Conservation (phyloP, 2,797 vertebrate genomes). For the Chaetophractus vellerosus region DNA sequence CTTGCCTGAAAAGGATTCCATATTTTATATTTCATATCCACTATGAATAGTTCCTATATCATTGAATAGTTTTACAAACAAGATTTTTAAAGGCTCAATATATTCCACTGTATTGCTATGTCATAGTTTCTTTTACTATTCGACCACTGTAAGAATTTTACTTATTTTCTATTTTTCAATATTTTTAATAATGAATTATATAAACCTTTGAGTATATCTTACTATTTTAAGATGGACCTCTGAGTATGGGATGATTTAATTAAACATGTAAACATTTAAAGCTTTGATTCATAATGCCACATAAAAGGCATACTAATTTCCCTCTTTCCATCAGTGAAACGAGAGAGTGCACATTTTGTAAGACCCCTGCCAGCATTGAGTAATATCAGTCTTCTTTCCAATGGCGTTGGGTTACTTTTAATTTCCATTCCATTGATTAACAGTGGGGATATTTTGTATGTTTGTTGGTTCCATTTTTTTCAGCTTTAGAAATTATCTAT, state of each 20-base stretch:
- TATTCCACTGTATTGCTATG: neutral
- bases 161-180: conserved; percentile 28
- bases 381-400: neutral
- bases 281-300: neutral
- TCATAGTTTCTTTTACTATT: neutral
- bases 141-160: neutral
- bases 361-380: neutral
- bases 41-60: neutral
- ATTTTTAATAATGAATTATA: conserved; percentile 21
- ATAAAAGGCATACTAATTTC: neutral
- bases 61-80: conserved; percentile 48
- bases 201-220: neutral
- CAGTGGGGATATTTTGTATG: neutral
- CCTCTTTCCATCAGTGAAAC: neutral
- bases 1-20: neutral
- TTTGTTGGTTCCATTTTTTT: neutral
- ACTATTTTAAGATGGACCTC: conserved; percentile 23
- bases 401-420: neutral
- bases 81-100: conserved; percentile 28
- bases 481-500: neutral
- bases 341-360: neutral
- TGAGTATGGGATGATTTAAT: neutral
- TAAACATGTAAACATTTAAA: neutral
- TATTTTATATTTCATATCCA: neutral
- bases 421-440: neutral